A percentile compares a stretch with the other conserved stretches of the same genome.
These are phyloP conservation scores for Philereme vetulata DNA, from an alignment of 2,888 invertebrate genomes.

Conservation along the genomic window DNA sequence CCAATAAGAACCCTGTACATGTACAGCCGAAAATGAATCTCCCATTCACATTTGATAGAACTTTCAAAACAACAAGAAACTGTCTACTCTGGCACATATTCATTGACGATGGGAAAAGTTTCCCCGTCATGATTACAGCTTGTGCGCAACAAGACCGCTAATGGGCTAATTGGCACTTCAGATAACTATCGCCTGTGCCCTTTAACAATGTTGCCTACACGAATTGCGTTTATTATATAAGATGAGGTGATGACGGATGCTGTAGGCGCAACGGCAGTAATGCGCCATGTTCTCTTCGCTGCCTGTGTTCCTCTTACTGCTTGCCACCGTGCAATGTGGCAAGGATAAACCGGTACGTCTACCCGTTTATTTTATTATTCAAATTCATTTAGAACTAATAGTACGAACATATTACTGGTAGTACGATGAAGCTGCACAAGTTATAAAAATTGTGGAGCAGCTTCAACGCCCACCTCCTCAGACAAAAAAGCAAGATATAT, in stretches of 20 bases:
- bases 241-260: slow-evolving; percentile 8
- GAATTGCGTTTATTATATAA: slow-evolving; percentile 30
- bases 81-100: slow-evolving; percentile 49
- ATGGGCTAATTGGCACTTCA: slow-evolving; percentile 62
- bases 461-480: no score
- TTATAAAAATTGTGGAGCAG: no score
- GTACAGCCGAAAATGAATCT: no score
- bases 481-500: no score
- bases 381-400: no score
- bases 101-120: slow-evolving; percentile 59
- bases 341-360: slow-evolving; percentile 69
- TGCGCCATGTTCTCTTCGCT: slow-evolving; percentile 65
- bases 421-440: no score
- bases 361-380: not conserved
- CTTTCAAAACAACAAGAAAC: slow-evolving; percentile 18
- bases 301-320: slow-evolving; percentile 53
- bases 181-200: slow-evolving; percentile 46
- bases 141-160: slow-evolving; percentile 54
- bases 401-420: no score
- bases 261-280: slow-evolving; percentile 47
- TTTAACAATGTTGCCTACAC: slow-evolving; percentile 43
- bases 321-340: slow-evolving; percentile 51
- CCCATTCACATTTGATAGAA: not conserved
- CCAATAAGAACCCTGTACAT: no score
- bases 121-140: slow-evolving; percentile 65